These are phyloP conservation scores for Branchellion lobata DNA, from an alignment of 2,888 invertebrate genomes.

Conservation along the genomic window DNA sequence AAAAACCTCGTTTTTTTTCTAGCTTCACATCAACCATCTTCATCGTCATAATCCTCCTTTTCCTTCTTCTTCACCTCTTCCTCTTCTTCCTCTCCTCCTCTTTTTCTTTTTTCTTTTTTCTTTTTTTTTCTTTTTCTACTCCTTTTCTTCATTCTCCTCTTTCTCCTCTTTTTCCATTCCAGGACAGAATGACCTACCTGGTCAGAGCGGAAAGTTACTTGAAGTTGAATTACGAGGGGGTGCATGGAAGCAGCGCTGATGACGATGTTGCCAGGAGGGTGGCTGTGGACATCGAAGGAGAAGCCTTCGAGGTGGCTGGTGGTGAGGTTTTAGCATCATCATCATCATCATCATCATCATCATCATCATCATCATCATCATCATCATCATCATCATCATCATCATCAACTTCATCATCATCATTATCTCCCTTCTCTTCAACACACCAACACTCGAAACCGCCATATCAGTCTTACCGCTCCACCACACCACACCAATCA, in stretches of 20 bases:
- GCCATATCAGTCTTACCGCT: background rate
- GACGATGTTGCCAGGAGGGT: background rate
- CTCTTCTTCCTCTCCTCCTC: too few relatives aligned
- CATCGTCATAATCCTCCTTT: too few relatives aligned
- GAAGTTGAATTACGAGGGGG: background rate
- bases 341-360: slow-evolving; percentile 21
- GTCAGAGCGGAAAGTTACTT: background rate
- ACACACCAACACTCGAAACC: background rate
- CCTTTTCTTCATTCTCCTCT: too few relatives aligned
- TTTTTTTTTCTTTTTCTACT: too few relatives aligned
- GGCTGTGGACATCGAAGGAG: background rate
- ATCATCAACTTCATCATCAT: background rate
- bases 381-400: slow-evolving; percentile 27
- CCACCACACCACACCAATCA: background rate
- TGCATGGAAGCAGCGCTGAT: background rate
- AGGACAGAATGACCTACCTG: background rate
- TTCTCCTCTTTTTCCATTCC: background rate
- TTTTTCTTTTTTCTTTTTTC: too few relatives aligned
- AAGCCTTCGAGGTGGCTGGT: background rate
- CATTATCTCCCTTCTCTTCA: background rate
- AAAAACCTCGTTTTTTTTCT: too few relatives aligned
- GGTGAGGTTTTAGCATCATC: background rate
- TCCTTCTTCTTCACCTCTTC: too few relatives aligned
- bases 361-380: background rate
- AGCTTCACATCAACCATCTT: too few relatives aligned